Percentiles rank a stretch among this genome's conserved stretches.
phyloP scores from a whole-genome alignment of 1,140 invertebrate species.

The Zeugodacus cucurbitae region DNA sequence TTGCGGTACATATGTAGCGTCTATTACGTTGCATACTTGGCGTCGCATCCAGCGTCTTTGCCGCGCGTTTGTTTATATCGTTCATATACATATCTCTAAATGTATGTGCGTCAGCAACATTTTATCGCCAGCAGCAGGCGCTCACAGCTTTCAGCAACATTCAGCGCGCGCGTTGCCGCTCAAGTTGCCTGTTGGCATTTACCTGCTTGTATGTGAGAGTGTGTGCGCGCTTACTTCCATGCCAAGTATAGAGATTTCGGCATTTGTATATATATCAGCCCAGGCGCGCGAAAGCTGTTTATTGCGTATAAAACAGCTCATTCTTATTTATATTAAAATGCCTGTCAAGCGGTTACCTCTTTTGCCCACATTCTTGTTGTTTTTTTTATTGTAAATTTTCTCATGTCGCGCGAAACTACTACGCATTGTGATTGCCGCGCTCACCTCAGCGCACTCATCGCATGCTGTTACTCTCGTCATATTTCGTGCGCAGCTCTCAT shows the following conservation, averaged over 20 bases:
- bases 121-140: not conserved
- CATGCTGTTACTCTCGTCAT: not conserved
- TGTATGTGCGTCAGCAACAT: not conserved
- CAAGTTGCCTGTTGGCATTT: not conserved
- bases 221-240: too few relatives aligned
- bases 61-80: not conserved
- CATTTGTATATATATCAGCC: not conserved
- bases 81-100: not conserved
- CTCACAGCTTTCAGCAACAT: not conserved
- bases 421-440: not conserved
- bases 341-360: not conserved
- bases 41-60: not conserved
- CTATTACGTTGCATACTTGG: not conserved
- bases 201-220: too few relatives aligned
- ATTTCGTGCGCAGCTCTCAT: not conserved
- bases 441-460: not conserved
- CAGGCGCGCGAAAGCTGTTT: not conserved
- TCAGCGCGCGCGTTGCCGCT: not conserved
- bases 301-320: not conserved
- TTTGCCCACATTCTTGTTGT: not conserved
- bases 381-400: not conserved
- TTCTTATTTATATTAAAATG: not conserved
- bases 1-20: not conserved
- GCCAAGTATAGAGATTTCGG: too few relatives aligned
- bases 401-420: not conserved